These are phyloP conservation scores for Eudorcas thomsonii DNA, from an alignment of 2,113 vertebrate species.

Conservation along the genomic window DNA sequence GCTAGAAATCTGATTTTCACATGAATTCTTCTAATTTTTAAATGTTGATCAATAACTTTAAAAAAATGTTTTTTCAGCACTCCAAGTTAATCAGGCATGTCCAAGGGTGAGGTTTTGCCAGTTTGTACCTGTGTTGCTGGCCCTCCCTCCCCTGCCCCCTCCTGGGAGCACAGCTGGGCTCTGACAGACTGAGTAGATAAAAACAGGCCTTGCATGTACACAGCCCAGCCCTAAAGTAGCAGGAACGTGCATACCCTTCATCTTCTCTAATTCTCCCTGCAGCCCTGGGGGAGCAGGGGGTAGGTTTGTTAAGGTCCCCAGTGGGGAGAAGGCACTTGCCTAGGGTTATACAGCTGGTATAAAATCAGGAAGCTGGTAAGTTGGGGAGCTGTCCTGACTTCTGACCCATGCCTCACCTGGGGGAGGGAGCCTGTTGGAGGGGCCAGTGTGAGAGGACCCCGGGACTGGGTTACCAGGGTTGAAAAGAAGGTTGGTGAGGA, in stretches of 20 bases:
- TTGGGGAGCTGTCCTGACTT: neutral
- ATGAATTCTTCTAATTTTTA: constrained; percentile 1
- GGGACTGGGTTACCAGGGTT: neutral
- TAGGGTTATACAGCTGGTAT: neutral
- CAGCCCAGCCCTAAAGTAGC: constrained; percentile 46
- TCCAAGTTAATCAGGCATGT: neutral
- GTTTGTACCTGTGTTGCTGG: constrained; percentile 7
- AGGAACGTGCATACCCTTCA: neutral
- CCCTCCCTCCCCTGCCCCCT: neutral
- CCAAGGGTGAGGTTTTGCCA: neutral
- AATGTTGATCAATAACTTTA: neutral
- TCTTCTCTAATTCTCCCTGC: constrained; percentile 14
- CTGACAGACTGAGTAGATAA: constrained; percentile 66
- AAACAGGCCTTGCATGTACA: constrained; percentile 53
- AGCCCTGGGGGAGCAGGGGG: neutral
- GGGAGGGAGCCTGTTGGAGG: neutral
- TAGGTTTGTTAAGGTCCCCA: neutral
- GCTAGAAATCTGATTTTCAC: neutral
- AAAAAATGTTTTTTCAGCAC: neutral
- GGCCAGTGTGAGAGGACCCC: neutral
- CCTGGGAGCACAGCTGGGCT: constrained; percentile 67
- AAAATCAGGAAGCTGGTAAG: neutral
- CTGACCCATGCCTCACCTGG: neutral
- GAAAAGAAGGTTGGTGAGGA: neutral
- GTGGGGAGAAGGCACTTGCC: neutral